Percentiles rank a stretch among this genome's conserved stretches.
Evolutionary conservation across 37 sponge, comb jelly and placozoan species (phyloP).

Genomic region (Beroe forskalii): DNA sequence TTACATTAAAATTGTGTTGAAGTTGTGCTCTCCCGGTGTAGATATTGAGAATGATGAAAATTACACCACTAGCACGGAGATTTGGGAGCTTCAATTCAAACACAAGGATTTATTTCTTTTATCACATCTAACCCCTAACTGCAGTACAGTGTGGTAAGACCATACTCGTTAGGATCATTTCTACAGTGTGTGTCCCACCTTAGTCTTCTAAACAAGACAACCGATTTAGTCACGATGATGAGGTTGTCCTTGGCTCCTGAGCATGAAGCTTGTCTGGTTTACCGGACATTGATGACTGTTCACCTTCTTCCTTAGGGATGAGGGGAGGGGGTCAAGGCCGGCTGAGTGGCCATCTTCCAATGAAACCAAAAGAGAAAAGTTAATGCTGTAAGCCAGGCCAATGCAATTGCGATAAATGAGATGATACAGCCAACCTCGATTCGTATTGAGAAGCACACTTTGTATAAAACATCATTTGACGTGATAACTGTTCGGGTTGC

Average conservation of each 20-base stretch:
- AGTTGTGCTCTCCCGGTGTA: too few relatives aligned
- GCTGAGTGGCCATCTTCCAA: conserved; percentile 13
- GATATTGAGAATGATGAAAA: too few relatives aligned
- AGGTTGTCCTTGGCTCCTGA: conserved; percentile 64
- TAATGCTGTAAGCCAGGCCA: too few relatives aligned
- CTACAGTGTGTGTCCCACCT: conserved; percentile 97
- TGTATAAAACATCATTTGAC: too few relatives aligned
- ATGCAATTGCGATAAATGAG: too few relatives aligned
- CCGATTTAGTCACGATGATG: conserved; percentile 88
- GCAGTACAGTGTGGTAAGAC: conserved; percentile 70
- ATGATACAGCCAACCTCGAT: too few relatives aligned
- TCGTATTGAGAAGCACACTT: too few relatives aligned
- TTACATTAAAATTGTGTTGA: too few relatives aligned
- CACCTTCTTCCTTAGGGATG: neutral
- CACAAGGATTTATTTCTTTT: neutral
- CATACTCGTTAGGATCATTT: conserved; percentile 99
- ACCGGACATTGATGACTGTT: conserved; percentile 30
- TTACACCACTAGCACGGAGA: too few relatives aligned
- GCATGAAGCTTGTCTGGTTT: conserved; percentile 28
- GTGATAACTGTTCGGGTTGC: too few relatives aligned
- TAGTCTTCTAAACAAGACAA: conserved; percentile 81
- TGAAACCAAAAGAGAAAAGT: neutral
- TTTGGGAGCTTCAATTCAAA: too few relatives aligned
- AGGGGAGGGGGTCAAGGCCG: conserved; percentile 32
- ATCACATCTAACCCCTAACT: neutral